Percentiles rank a stretch among this genome's conserved stretches.
These are phyloP conservation scores for Nesogale talazaci DNA, from an alignment of 2,113 vertebrate species.

Conservation along the genomic window DNA sequence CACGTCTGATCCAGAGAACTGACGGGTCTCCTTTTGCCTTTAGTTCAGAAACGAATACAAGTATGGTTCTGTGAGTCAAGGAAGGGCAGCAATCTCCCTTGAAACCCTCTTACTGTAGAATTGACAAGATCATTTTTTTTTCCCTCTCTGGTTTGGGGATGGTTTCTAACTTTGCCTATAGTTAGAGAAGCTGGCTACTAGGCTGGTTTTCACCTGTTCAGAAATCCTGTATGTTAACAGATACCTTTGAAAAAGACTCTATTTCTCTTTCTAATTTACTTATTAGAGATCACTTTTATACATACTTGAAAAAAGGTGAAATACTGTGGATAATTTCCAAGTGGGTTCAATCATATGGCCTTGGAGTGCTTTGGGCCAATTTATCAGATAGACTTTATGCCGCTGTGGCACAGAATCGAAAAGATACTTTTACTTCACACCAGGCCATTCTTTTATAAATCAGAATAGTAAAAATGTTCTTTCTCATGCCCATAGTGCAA, in stretches of 20 bases:
- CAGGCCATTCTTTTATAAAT: background rate
- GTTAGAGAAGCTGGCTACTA: background rate
- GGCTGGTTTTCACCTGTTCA: background rate
- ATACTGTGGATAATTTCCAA: constrained; percentile 29
- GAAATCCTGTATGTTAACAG: background rate
- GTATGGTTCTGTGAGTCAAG: background rate
- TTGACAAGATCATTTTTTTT: background rate
- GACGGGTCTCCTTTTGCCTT: too few species aligned
- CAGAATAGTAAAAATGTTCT: background rate
- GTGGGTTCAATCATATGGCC: background rate
- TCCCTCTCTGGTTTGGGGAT: background rate
- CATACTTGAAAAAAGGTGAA: background rate
- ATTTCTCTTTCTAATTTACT: constrained; percentile 3
- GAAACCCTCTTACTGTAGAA: background rate
- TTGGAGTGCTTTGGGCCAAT: background rate
- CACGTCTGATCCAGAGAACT: too few species aligned
- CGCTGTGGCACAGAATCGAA: background rate
- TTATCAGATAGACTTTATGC: background rate
- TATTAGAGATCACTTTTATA: constrained; percentile 17
- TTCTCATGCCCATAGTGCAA: too few species aligned
- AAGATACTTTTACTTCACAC: background rate
- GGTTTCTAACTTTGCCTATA: background rate
- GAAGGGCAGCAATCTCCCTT: background rate
- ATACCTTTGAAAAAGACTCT: background rate
- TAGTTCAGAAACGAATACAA: background rate